Evolutionary conservation across 2,888 invertebrate species (phyloP), one percentile per base, ranked within the genome.

Genomic region (Polyploca ridens): DNA sequence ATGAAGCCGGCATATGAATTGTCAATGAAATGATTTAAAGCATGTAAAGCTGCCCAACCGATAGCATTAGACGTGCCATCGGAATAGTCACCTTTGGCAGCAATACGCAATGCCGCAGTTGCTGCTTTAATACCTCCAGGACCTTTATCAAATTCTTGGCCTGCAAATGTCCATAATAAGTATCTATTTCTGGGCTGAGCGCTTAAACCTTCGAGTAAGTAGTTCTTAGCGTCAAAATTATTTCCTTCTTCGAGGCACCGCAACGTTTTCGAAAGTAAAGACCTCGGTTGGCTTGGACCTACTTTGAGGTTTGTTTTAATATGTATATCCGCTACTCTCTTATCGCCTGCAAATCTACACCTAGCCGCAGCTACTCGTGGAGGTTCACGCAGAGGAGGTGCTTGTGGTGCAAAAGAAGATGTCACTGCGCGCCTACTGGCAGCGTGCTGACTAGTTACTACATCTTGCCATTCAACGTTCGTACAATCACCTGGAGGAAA

Each of bases 1-100:
- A 91, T 81, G 73, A 90, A 91, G 35, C 91, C 92, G 33, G 85
- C 86, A 69, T 79, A 74, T 11, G 44, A 16, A 66, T 90, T 83
- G 1, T 75, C 76, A 60, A 82, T 79, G 60, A 67, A 79, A 69
- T 93, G 93, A 71, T 90, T 72, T 61, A 90, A 74, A 27, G 89
- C 79, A 70, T 93, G 93, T 62, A 93, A 69, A 1, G 91, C 91
- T 8, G 92, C 94, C 91, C 91, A 94, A 8, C 90, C 91, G 62
- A 94, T 90, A 1, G 89, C 83, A 70, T 86, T 88, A n/a, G 86
- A 82, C 46, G 86, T 89, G 3, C 92, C 91, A 65, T 93, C 91
- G 33, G 91, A 89, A 62, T 75, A 76, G 64, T 90, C 87, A 10
- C 91, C 90, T 70, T 88, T 92, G 1, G 87, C 86, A 19, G 92